Conservation (phyloP, 2,113 vertebrate species). For the Ornithorhynchus anatinus region DNA sequence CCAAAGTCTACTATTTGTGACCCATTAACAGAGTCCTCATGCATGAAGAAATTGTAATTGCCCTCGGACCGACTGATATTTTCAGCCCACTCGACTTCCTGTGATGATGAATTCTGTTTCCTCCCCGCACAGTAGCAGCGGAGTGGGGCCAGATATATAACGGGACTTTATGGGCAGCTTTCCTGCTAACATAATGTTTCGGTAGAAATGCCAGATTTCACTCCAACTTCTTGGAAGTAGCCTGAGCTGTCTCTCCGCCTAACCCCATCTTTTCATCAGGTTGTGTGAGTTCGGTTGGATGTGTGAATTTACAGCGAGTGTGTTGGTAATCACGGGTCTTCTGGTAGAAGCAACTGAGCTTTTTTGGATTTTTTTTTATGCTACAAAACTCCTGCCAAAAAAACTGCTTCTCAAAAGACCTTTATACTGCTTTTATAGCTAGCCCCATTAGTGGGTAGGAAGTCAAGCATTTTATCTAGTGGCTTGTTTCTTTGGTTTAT, state of each 20-base stretch:
- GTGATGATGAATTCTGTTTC: no score
- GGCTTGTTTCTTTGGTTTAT: constrained; percentile 37
- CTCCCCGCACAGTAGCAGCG: no score
- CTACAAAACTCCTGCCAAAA: constrained; percentile 27
- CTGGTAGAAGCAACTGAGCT: constrained; percentile 48
- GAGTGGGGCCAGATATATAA: no score
- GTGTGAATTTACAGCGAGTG: not conserved
- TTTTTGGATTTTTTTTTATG: no score
- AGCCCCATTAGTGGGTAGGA: constrained; percentile 33
- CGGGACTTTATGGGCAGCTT: no score
- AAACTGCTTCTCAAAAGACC: constrained; percentile 10
- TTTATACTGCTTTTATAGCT: constrained; percentile 45
- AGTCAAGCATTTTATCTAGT: constrained; percentile 37
- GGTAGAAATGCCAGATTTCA: no score
- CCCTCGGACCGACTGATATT: no score
- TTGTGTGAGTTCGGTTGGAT: not conserved
- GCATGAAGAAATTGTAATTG: no score
- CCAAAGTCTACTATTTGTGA: no score
- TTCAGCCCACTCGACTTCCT: no score
- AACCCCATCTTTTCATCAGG: not conserved
- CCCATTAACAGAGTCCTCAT: no score
- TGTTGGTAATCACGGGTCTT: not conserved
- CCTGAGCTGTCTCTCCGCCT: not conserved
- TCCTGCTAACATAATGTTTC: no score
- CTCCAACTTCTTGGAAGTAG: not conserved